Percentiles rank a stretch among this genome's conserved stretches.
phyloP scores from a whole-genome alignment of 2,888 invertebrate species.

The Fragum whitleyi region DNA sequence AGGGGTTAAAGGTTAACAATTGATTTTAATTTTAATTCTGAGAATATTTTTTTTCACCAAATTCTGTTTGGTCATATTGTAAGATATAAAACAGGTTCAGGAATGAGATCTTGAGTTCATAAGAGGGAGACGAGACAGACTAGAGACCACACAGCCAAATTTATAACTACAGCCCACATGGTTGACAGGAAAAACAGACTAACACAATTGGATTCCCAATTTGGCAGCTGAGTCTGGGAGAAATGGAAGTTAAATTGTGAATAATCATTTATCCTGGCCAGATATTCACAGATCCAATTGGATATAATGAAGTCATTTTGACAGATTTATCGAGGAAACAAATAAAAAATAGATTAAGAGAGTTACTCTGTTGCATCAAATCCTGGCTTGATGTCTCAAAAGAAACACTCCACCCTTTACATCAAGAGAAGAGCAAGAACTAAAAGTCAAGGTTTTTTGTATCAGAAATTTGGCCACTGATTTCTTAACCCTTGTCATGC shows the following conservation, averaged over 20 bases:
- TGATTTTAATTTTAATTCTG: no score
- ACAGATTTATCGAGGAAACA: constrained; percentile 19
- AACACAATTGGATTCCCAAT: constrained; percentile 2
- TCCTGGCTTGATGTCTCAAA: neutral
- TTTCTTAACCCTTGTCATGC: no score
- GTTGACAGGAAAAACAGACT: neutral
- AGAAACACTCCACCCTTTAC: constrained; percentile 1
- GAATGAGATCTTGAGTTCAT: no score
- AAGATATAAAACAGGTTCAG: no score
- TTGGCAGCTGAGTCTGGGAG: neutral
- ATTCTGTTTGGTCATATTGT: no score
- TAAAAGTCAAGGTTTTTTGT: no score
- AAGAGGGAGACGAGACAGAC: no score
- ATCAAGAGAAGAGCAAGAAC: no score
- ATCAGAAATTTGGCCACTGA: no score
- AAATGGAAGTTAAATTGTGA: constrained; percentile 20
- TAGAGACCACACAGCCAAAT: no score
- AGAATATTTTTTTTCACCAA: no score
- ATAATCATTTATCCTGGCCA: constrained; percentile 13
- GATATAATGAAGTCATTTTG: constrained; percentile 13
- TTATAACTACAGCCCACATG: neutral
- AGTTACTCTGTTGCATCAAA: constrained; percentile 6
- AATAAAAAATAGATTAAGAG: constrained; percentile 19
- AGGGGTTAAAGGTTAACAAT: no score
- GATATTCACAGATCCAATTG: constrained; percentile 1